Evolutionary conservation across 30 jellyfish, hydroid and myxozoan genomes (phyloP), one percentile per base, ranked within the genome.

Genomic region (Turritopsis dohrnii): DNA sequence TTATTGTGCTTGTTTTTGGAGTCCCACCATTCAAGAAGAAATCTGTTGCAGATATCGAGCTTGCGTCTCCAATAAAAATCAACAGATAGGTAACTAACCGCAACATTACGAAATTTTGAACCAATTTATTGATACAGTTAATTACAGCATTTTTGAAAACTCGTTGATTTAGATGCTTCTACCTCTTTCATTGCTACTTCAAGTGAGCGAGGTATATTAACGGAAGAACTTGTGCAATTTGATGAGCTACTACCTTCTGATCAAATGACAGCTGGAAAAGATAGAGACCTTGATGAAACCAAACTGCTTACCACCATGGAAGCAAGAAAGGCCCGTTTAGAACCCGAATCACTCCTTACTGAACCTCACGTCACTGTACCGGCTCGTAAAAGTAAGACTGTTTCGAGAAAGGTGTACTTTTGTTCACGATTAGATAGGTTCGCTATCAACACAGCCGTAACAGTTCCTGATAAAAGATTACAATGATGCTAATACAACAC

Each of bases 401-500:
- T 66, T 66, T 26, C 8, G 29, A 66, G 76, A 66, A 26, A 17
- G 76, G 29, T 21, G 29, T 21, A 21, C 29, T 66, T 66, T 66
- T 66, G 29, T 21, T 66, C 76, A 66, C 76, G 76, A 66, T 66
- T 66, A 17, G 76, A 66, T 66, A 66, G 76, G 76, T 21, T 66
- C 76, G 29, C 29, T 66, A 26, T 66, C 76, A 66, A 21, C 76
- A 66, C 27, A 9, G 4, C 76, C 76, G 8, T 7, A 66, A 66
- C 29, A 21, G 5, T 66, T 21, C 29, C 29, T 21, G 29, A 66
- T 66, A 21, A 66, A 66, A 66, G 76, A 66, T 66, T 66, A 66
- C 29, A 66, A 26, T 21, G 76, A 17, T 21, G 29, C 76, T 21
- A 26, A 21, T 66, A 66, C 13, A 41, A 41, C 13, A 41, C 60